Evolutionary conservation across 2,888 invertebrate species (phyloP).

Genomic region (Bhutanitis thaidina): DNA sequence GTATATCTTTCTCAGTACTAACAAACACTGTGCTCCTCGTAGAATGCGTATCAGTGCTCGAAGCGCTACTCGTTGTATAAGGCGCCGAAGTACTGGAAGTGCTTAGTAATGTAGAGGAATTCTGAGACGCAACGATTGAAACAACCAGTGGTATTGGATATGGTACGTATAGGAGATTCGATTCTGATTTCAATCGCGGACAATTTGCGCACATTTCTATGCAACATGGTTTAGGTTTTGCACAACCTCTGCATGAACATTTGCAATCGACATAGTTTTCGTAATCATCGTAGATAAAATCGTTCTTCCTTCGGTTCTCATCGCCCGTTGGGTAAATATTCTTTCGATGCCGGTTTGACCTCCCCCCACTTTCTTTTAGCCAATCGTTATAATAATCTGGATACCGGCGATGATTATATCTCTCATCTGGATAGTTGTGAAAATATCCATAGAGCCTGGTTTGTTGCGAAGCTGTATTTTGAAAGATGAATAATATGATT

Average conservation of each 20-base stretch:
- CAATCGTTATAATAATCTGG: neutral
- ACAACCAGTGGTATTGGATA: constrained; percentile 21
- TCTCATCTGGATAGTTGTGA: constrained; percentile 2
- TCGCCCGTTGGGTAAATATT: constrained; percentile 1
- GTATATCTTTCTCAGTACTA: too few species aligned
- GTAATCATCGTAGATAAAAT: neutral
- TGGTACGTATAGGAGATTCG: constrained; percentile 22
- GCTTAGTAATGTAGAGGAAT: neutral
- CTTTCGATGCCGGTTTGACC: neutral
- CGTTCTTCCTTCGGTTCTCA: neutral
- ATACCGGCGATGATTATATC: neutral
- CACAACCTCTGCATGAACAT: constrained; percentile 22
- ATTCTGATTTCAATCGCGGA: neutral
- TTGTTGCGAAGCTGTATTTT: constrained; percentile 1
- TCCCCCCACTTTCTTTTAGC: constrained; percentile 3
- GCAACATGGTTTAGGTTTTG: constrained; percentile 17
- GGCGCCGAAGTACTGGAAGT: neutral
- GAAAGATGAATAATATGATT: neutral
- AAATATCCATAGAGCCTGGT: neutral
- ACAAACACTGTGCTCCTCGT: too few species aligned
- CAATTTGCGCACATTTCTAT: constrained; percentile 7
- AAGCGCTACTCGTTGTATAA: neutral
- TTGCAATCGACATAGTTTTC: constrained; percentile 5
- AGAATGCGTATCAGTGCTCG: neutral
- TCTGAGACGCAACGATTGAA: neutral